Evolutionary conservation across 2,113 vertebrate species (phyloP).

Genomic region (Setophaga coronata): DNA sequence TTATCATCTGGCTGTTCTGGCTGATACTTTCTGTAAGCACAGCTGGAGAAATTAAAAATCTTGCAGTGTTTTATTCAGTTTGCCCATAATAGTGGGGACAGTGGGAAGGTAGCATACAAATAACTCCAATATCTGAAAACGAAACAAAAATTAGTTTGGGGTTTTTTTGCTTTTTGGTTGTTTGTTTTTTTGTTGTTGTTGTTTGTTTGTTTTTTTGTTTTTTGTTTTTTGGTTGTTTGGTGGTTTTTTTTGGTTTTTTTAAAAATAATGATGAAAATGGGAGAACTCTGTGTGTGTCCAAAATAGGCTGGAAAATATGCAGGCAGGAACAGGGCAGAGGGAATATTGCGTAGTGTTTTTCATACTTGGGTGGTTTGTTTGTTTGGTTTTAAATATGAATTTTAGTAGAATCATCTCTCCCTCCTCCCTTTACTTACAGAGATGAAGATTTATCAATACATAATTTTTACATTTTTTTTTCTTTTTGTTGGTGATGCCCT

Average conservation of each 20-base stretch:
- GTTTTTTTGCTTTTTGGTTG: no score
- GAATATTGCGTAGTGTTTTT: not conserved
- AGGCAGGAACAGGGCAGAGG: not conserved
- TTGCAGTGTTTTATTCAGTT: not conserved
- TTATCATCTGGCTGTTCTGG: not conserved
- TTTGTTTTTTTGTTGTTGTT: not conserved
- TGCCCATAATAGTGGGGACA: not conserved
- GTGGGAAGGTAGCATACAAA: not conserved
- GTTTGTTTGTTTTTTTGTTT: not conserved
- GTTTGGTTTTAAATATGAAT: not conserved
- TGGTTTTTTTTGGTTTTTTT: not conserved
- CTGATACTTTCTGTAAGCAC: not conserved
- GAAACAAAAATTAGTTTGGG: not conserved
- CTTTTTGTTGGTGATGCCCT: not conserved
- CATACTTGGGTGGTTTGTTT: not conserved
- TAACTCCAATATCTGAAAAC: not conserved
- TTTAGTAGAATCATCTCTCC: not conserved
- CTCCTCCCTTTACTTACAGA: not conserved
- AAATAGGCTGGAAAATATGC: not conserved
- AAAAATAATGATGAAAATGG: not conserved
- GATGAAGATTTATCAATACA: not conserved
- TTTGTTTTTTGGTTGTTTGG: not conserved
- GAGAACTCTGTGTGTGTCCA: not conserved
- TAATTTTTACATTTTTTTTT: rapidly evolving
- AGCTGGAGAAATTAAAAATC: not conserved